phyloP scores from a whole-genome alignment of 2,113 vertebrate genomes.

The Geococcyx californianus region DNA sequence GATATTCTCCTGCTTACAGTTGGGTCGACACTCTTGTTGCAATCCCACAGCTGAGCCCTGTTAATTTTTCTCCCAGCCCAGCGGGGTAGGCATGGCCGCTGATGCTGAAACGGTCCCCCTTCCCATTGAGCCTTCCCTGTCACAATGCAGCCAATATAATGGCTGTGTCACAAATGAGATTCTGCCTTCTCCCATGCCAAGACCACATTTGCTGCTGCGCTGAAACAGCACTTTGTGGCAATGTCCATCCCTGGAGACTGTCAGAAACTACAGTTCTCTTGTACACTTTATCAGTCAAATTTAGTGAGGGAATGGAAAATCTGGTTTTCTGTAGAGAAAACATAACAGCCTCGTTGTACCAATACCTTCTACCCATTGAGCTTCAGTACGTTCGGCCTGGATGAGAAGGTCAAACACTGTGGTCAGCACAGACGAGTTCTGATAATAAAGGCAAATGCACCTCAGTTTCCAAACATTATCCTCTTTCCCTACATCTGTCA shows the following conservation, averaged over 20 bases:
- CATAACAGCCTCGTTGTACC: background rate
- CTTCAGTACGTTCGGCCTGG: background rate
- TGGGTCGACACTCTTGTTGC: background rate
- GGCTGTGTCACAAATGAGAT: conserved; percentile 48
- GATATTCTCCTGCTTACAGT: background rate
- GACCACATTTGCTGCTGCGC: conserved; percentile 48
- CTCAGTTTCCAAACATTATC: background rate
- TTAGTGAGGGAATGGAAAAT: background rate
- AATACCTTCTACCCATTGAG: background rate
- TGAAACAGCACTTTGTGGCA: background rate
- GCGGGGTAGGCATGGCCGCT: conserved; percentile 8
- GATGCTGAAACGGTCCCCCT: conserved; percentile 37
- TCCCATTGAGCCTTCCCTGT: conserved; percentile 42
- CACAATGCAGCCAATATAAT: conserved; percentile 45
- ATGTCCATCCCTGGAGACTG: accelerated
- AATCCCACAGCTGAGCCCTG: conserved; percentile 55
- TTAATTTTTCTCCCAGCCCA: conserved; percentile 62
- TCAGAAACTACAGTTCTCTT: background rate
- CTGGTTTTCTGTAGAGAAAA: background rate
- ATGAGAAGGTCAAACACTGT: background rate
- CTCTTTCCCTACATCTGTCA: background rate
- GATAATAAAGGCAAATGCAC: background rate
- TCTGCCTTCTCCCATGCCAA: background rate
- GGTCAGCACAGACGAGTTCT: conserved; percentile 26
- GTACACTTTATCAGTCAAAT: background rate